Evolutionary conservation across 1,140 invertebrate species (phyloP).

Genomic region (Drosophila pruinosa): DNA sequence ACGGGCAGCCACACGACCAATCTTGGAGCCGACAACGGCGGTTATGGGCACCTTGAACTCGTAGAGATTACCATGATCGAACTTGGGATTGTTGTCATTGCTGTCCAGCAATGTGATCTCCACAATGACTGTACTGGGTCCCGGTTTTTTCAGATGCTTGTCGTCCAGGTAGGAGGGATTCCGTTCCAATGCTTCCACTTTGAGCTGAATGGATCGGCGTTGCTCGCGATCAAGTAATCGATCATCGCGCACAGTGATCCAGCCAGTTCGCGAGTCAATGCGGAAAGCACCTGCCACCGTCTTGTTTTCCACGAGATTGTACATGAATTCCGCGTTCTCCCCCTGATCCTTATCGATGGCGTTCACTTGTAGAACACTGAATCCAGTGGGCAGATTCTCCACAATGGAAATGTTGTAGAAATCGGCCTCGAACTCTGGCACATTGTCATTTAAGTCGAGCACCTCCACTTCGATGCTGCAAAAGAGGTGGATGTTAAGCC

Average conservation of each 20-base stretch:
- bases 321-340: conserved; percentile 92
- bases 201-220: conserved; percentile 87
- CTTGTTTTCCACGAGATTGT: conserved; percentile 86
- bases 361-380: conserved; percentile 91
- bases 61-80: conserved; percentile 92
- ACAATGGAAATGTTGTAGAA: conserved; percentile 96
- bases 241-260: conserved; percentile 92
- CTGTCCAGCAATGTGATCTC: conserved; percentile 92
- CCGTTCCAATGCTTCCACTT: conserved; percentile 89
- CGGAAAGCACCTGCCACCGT: conserved; percentile 90
- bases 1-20: conserved; percentile 89
- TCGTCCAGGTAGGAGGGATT: conserved; percentile 77
- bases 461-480: conserved; percentile 89
- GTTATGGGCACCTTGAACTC: conserved; percentile 89
- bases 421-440: conserved; percentile 93
- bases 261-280: conserved; percentile 90
- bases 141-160: conserved; percentile 61
- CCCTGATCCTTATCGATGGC: conserved; percentile 91
- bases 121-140: conserved; percentile 87
- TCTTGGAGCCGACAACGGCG: conserved; percentile 86
- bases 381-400: conserved; percentile 94
- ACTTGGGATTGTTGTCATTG: conserved; percentile 94
- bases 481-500: background rate
- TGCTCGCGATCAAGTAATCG: conserved; percentile 91
- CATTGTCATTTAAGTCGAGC: conserved; percentile 92